A percentile compares a stretch with the other conserved stretches of the same genome.
These are phyloP conservation scores for Thecocarcelia acutangulata DNA, from an alignment of 2,888 invertebrate species.

Conservation along the genomic window DNA sequence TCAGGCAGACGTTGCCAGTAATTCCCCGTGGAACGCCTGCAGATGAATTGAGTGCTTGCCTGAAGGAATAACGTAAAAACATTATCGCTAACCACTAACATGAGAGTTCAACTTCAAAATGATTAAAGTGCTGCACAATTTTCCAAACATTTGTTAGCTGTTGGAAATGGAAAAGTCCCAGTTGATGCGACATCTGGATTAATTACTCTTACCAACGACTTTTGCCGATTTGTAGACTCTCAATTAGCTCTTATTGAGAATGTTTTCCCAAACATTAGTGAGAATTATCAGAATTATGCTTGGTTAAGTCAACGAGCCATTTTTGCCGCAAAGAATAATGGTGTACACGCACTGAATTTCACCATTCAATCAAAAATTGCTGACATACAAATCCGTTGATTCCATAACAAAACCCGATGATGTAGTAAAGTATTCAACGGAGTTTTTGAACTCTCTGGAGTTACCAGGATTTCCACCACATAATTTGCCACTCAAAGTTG, in stretches of 20 bases:
- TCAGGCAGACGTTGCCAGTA: conserved; percentile 36
- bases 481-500: conserved; percentile 71
- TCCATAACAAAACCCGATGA: conserved; percentile 52
- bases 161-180: conserved; percentile 25
- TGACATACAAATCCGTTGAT: conserved; percentile 66
- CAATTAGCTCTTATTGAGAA: conserved; percentile 25
- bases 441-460: conserved; percentile 64
- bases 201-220: conserved; percentile 36
- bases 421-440: conserved; percentile 60
- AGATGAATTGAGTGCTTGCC: conserved; percentile 46
- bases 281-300: conserved; percentile 29
- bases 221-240: conserved; percentile 37
- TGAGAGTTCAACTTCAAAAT: conserved; percentile 35
- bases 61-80: conserved; percentile 41
- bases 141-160: conserved; percentile 20
- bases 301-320: conserved; percentile 46
- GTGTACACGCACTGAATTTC: conserved; percentile 34
- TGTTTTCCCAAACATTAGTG: conserved; percentile 36
- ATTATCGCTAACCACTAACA: conserved; percentile 33
- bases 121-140: conserved; percentile 39
- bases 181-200: conserved; percentile 41
- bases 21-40: conserved; percentile 42
- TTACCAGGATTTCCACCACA: conserved; percentile 61
- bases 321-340: conserved; percentile 26
- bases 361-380: conserved; percentile 38